These are phyloP conservation scores for Hermodice carunculata DNA, from an alignment of 2,888 invertebrate species.

Conservation along the genomic window DNA sequence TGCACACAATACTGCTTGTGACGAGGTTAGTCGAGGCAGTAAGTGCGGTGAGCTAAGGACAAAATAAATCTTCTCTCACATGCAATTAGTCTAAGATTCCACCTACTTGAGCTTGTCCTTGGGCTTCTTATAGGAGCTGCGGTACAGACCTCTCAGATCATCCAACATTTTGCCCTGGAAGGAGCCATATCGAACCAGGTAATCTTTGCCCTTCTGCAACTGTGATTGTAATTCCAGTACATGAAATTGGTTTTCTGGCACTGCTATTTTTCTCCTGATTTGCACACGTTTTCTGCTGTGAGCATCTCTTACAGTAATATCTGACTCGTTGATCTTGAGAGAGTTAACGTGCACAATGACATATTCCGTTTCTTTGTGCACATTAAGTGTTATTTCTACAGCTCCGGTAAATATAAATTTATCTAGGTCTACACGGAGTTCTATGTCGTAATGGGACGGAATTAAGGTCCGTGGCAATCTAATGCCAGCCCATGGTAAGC, in stretches of 20 bases:
- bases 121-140: slow-evolving; percentile 38
- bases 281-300: background rate
- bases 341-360: slow-evolving; percentile 37
- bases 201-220: slow-evolving; percentile 20
- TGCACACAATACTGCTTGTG: too few relatives aligned
- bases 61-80: too few relatives aligned
- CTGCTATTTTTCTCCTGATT: slow-evolving; percentile 10
- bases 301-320: slow-evolving; percentile 20
- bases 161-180: slow-evolving; percentile 35
- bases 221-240: slow-evolving; percentile 30
- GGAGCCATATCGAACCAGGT: slow-evolving; percentile 26
- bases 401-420: slow-evolving; percentile 38
- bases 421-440: slow-evolving; percentile 34
- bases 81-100: too few relatives aligned
- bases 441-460: slow-evolving; percentile 36
- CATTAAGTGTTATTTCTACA: slow-evolving; percentile 31
- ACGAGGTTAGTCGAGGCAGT: too few relatives aligned
- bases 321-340: slow-evolving; percentile 19
- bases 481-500: slow-evolving; percentile 37
- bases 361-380: slow-evolving; percentile 14
- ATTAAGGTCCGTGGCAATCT: slow-evolving; percentile 35
- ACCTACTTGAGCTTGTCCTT: slow-evolving; percentile 36
- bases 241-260: slow-evolving; percentile 36
- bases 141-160: slow-evolving; percentile 41
- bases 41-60: too few relatives aligned